Evolutionary conservation across 2,888 invertebrate species (phyloP).

Genomic region (Strigamia transsilvanica): DNA sequence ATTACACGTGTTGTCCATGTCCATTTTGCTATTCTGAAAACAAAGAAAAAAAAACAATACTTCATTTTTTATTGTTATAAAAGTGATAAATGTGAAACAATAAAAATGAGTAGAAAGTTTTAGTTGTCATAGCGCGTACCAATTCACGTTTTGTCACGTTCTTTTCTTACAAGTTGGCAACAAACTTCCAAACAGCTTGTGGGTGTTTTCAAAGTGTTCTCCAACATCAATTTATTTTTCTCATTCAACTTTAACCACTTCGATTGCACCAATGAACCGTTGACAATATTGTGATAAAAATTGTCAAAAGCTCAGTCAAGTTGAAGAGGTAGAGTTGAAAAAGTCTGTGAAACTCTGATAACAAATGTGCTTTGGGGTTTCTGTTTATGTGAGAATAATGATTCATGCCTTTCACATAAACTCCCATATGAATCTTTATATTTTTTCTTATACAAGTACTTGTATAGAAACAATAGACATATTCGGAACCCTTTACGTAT

Average conservation of each 20-base stretch:
- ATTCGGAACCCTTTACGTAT: too few species aligned
- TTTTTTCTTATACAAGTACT: too few species aligned
- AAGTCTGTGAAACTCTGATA: not conserved
- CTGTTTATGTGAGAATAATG: too few species aligned
- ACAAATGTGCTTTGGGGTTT: not conserved
- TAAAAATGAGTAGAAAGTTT: not conserved
- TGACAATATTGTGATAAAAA: constrained; percentile 12
- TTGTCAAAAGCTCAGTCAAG: constrained; percentile 10
- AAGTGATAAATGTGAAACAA: not conserved
- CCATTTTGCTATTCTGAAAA: not conserved
- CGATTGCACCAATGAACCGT: not conserved
- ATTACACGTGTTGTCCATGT: constrained; percentile 36
- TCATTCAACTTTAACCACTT: not conserved
- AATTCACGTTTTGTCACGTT: not conserved
- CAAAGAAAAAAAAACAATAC: too few species aligned
- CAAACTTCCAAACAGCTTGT: not conserved
- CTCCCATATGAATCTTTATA: too few species aligned
- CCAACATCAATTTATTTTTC: constrained; percentile 11
- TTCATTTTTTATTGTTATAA: not conserved
- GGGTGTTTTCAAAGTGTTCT: not conserved
- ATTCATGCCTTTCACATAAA: too few species aligned
- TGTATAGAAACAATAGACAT: too few species aligned
- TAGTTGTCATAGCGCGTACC: not conserved
- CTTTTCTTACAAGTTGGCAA: not conserved
- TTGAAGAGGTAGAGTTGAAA: too few species aligned